Base-by-base conservation (phyloP, 2,113 vertebrate genomes). In the Lepisosteus oculatus region DNA sequence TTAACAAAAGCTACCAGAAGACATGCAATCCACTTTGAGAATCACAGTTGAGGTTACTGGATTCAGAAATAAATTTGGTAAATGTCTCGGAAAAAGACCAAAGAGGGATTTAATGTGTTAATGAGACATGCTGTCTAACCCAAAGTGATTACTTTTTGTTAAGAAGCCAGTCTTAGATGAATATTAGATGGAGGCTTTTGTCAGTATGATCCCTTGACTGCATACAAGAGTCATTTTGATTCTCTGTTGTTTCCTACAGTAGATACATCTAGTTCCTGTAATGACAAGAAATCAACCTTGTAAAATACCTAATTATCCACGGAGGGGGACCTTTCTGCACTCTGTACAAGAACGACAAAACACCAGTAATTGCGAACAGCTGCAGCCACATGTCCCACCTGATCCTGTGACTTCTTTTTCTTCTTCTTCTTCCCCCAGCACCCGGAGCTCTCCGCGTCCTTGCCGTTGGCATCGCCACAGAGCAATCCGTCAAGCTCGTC, bases 381-480 rank as follows among this genome's bases (percentile, higher is more conserved):
- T 4, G 54, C 55, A 9, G 11, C 42, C 15, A 51, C 43, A 42
- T 41, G 14, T 43, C 79, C 81, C 86, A 99, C 98, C 96, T 99
- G 97, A 78, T 99, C 97, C 69, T 93, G 92, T n/a, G 93, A 93
- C 93, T 97, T 98, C 97, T 99, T 99, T 88, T 98, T 99, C 96
- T 98, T 99, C 92, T 99, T 99, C 85, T 98, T 99, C 90, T 99
- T 99, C 45, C 97, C 98, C 98, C 97, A 99, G 86, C 98, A 99
- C 65, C 98, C 96, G 0, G 97, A 98, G 86, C 95, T 98, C 89
- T 99, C 98, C 0, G 92, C 55, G 0, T 99, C 97, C 63, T 96
- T 96, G 67, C 95, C 95, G 3, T 93, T 96, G 86, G 93, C 87
- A 65, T 99, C 97, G 57, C 93, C 91, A 67, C 95, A 99, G 54